Evolutionary conservation across 2,113 vertebrate species (phyloP).

Genomic region (zebrafish (Danio rerio)): GRCz12tu NC_133192.1:9636001-9636500

Average conservation of each 20-base stretch:
- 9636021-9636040: constrained; percentile 98
- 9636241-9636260: constrained; percentile 23
- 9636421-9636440: not conserved
- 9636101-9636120: constrained; percentile 86
- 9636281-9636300: constrained; percentile 27
- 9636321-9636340: constrained; percentile 17
- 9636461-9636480: not conserved
- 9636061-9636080: constrained; percentile 94
- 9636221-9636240: not conserved
- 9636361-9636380: constrained; percentile 27
- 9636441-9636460: not conserved
- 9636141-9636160: constrained; percentile 57
- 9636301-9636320: constrained; percentile 9
- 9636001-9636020: constrained; percentile 97
- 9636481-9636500: constrained; percentile 6
- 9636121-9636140: too few species aligned
- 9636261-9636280: constrained; percentile 47
- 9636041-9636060: constrained; percentile 92
- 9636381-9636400: constrained; percentile 4
- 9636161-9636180: not conserved
- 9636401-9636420: not conserved
- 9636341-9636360: constrained; percentile 8
- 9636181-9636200: constrained; percentile 52
- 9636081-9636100: constrained; percentile 92
- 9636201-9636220: constrained; percentile 1